phyloP scores from a whole-genome alignment of 2,888 invertebrate species.

The Punctoribates punctum region DNA sequence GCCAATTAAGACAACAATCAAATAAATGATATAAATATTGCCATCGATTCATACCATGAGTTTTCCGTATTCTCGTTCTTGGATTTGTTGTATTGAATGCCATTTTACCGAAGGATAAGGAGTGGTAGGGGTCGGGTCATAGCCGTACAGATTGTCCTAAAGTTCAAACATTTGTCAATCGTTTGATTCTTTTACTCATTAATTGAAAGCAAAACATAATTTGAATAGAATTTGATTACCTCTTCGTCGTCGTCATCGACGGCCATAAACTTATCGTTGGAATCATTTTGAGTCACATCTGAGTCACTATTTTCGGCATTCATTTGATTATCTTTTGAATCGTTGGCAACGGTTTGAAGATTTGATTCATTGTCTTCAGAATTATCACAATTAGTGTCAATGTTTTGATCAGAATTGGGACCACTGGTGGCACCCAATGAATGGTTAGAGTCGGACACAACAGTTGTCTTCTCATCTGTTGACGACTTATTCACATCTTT shows the following conservation, averaged over 20 bases:
- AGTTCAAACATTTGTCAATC: not conserved
- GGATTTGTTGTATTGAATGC: slow-evolving; percentile 64
- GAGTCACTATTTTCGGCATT: not conserved
- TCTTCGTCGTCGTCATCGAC: slow-evolving; percentile 27
- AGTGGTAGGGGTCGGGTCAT: slow-evolving; percentile 47
- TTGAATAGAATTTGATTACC: not conserved
- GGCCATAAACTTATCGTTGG: not conserved
- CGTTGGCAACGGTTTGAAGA: not conserved
- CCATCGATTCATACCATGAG: not conserved
- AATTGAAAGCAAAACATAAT: not conserved
- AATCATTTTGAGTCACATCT: not conserved
- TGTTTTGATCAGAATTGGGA: not conserved
- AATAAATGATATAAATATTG: not conserved
- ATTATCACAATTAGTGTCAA: slow-evolving; percentile 3
- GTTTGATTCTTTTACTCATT: not conserved
- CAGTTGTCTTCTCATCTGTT: not conserved
- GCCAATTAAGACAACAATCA: not conserved
- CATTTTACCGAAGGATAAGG: slow-evolving; percentile 65
- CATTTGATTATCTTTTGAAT: slow-evolving; percentile 15
- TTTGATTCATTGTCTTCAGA: slow-evolving; percentile 11
- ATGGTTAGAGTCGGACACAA: not conserved
- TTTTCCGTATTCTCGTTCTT: slow-evolving; percentile 57
- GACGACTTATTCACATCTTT: not conserved
- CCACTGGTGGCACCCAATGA: not conserved
- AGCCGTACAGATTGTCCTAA: slow-evolving; percentile 12